A percentile compares a stretch with the other conserved stretches of the same genome.
Evolutionary conservation across 2,113 vertebrate species (phyloP).

Genomic region (Odocoileus virginianus): DNA sequence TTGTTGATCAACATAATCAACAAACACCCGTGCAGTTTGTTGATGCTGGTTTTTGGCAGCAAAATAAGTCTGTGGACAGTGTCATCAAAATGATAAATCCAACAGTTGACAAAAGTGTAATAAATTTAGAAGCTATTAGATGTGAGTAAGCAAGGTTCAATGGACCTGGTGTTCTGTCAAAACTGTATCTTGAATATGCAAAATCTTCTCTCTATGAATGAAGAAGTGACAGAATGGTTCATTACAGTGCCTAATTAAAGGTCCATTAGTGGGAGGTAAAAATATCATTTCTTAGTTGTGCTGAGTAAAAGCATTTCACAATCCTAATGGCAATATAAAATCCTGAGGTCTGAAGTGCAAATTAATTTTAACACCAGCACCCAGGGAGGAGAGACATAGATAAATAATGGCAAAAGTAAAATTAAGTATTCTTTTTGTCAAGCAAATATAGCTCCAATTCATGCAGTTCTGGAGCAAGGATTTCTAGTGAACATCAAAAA

Average conservation of each 20-base stretch:
- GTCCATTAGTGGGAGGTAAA: conserved; percentile 64
- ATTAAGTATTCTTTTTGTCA: background rate
- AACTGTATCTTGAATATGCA: conserved; percentile 46
- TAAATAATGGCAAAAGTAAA: conserved; percentile 47
- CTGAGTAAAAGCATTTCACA: conserved; percentile 63
- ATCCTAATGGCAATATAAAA: conserved; percentile 59
- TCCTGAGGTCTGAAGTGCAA: conserved; percentile 48
- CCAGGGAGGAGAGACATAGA: background rate
- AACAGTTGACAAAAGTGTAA: conserved; percentile 42
- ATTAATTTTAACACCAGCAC: conserved; percentile 54
- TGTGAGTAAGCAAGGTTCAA: conserved; percentile 46
- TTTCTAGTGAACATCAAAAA: background rate
- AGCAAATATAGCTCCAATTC: background rate
- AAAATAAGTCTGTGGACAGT: conserved; percentile 27
- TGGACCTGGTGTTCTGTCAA: conserved; percentile 44
- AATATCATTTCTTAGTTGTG: conserved; percentile 63
- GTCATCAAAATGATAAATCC: conserved; percentile 62
- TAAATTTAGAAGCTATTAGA: conserved; percentile 50
- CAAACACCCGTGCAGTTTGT: background rate
- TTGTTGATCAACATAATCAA: conserved; percentile 67
- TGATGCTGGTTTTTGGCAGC: background rate
- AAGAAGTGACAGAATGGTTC: conserved; percentile 63
- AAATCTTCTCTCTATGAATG: conserved; percentile 39
- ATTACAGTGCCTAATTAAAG: conserved; percentile 70
- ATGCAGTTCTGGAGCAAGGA: background rate